Conservation (phyloP, 2,113 vertebrate genomes). For the Regulus satrapa region DNA sequence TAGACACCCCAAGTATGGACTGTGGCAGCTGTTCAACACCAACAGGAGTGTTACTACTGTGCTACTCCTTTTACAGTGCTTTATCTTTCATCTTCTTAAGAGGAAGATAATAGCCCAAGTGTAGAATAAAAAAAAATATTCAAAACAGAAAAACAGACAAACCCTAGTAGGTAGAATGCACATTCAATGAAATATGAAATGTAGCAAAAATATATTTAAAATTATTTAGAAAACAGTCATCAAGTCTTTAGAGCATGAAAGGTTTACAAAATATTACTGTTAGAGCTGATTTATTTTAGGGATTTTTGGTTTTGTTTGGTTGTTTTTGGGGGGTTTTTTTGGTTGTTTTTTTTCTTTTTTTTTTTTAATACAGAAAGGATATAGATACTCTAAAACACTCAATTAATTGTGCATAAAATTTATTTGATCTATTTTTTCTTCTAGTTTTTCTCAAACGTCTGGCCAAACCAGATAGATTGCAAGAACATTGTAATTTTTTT, state of each 20-base stretch:
- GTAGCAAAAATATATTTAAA: neutral
- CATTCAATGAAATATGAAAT: neutral
- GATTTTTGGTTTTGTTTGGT: too few relatives aligned
- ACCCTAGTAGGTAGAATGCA: neutral
- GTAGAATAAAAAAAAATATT: neutral
- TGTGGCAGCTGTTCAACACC: neutral
- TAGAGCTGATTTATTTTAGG: neutral
- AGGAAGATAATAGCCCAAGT: neutral
- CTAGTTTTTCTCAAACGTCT: neutral
- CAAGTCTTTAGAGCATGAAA: neutral
- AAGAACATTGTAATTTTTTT: too few relatives aligned
- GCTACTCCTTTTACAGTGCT: neutral
- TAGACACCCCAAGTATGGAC: neutral
- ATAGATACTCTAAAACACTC: neutral
- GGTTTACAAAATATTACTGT: neutral
- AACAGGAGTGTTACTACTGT: neutral
- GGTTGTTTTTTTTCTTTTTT: neutral
- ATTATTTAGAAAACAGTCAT: neutral
- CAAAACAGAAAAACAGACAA: neutral
- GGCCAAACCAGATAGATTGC: neutral
- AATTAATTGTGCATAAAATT: neutral
- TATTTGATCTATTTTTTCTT: neutral
- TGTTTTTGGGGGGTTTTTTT: too few relatives aligned
- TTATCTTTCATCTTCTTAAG: neutral
- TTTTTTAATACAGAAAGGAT: neutral